phyloP scores from a whole-genome alignment of 2,888 invertebrate species.

The Syrista parreyssii region DNA sequence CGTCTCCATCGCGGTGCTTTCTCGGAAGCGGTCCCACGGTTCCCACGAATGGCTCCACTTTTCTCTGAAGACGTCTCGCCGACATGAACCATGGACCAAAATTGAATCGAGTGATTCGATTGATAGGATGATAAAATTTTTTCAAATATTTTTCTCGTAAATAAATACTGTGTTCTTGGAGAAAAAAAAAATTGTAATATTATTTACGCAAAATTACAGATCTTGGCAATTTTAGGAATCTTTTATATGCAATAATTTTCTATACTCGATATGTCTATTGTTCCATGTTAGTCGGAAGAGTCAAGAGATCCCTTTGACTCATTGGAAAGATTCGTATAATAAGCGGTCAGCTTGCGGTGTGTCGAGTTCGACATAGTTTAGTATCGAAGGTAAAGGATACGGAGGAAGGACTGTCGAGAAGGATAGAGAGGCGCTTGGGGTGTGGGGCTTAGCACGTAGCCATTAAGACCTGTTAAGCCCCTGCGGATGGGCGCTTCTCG shows the following conservation, averaged over 20 bases:
- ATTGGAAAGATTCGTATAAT: conserved; percentile 1
- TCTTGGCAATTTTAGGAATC: not conserved
- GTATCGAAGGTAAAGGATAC: not conserved
- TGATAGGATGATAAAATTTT: not conserved
- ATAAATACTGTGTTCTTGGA: not conserved
- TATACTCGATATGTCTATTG: not conserved
- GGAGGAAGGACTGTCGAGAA: not conserved
- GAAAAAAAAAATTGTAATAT: not conserved
- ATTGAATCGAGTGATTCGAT: not conserved
- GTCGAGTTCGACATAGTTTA: conserved; percentile 3
- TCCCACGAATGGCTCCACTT: conserved; percentile 58
- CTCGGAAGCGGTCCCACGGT: conserved; percentile 55
- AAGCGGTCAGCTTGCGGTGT: not conserved
- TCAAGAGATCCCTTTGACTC: conserved; percentile 4
- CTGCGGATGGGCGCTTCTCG: conserved; percentile 4
- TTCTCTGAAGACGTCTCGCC: conserved; percentile 49
- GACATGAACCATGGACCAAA: not conserved
- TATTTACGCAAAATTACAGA: not conserved
- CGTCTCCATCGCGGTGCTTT: conserved; percentile 44
- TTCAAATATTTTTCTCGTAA: not conserved
- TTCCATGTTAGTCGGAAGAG: not conserved
- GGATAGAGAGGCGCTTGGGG: conserved; percentile 24
- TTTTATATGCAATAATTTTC: not conserved
- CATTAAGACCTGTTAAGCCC: conserved; percentile 38
- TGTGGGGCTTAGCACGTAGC: conserved; percentile 36